These are phyloP conservation scores for Polypedilum pembai DNA, from an alignment of 1,140 invertebrate species.

Conservation along the genomic window DNA sequence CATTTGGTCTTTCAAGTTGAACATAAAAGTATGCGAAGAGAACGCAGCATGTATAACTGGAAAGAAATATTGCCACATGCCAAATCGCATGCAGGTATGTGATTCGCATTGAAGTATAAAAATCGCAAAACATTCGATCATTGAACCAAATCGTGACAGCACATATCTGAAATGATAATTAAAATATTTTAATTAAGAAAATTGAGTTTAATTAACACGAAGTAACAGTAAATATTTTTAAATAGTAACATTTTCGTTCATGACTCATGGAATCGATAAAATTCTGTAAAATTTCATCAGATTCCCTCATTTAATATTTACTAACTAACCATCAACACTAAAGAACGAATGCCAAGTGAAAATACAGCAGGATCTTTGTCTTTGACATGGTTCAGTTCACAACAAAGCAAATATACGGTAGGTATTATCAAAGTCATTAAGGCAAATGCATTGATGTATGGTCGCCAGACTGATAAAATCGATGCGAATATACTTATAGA, in stretches of 20 bases:
- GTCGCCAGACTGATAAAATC: constrained; percentile 60
- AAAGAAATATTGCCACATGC: constrained; percentile 73
- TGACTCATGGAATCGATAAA: too few species aligned
- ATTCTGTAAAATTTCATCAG: too few species aligned
- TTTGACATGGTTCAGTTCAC: constrained; percentile 56
- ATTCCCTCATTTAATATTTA: too few species aligned
- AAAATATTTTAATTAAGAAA: constrained; percentile 53
- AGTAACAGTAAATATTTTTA: too few species aligned
- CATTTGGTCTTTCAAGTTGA: constrained; percentile 59
- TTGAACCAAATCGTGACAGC: constrained; percentile 53
- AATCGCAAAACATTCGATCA: constrained; percentile 68
- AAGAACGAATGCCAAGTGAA: constrained; percentile 57
- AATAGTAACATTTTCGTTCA: too few species aligned
- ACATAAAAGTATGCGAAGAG: constrained; percentile 72
- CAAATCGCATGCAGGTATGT: constrained; percentile 73
- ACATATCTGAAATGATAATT: constrained; percentile 50
- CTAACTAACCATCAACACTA: constrained; percentile 39
- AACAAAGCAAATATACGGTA: constrained; percentile 55
- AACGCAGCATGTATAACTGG: constrained; percentile 64
- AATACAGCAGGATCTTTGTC: constrained; percentile 57
- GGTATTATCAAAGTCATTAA: constrained; percentile 67
- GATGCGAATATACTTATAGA: constrained; percentile 48
- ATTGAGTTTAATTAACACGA: background rate
- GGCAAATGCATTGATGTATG: constrained; percentile 68
- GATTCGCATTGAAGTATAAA: constrained; percentile 65